A percentile compares a stretch with the other conserved stretches of the same genome.
Evolutionary conservation across 2,888 invertebrate genomes (phyloP).

Genomic region (Dicyrtoma fusca): DNA sequence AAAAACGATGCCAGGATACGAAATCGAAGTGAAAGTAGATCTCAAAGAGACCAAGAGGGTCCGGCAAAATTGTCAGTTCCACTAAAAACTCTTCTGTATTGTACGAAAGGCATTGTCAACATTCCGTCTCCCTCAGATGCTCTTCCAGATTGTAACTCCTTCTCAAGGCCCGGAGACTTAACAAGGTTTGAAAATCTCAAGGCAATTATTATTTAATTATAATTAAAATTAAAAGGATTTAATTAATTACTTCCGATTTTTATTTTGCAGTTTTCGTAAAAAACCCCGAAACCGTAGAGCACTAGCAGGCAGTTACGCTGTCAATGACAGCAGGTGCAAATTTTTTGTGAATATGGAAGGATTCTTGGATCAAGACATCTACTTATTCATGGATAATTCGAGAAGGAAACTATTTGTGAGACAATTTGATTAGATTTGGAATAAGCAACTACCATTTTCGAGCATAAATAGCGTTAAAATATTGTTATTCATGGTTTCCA

Average conservation of each 20-base stretch:
- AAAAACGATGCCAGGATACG: too few species aligned
- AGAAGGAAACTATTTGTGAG: constrained; percentile 18
- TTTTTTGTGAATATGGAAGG: constrained; percentile 22
- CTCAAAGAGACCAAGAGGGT: background rate
- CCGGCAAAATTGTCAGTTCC: too few species aligned
- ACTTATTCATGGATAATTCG: constrained; percentile 10
- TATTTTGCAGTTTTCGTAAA: too few species aligned
- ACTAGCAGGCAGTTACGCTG: too few species aligned
- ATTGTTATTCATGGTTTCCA: background rate
- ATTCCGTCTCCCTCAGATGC: constrained; percentile 10
- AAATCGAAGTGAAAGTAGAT: background rate
- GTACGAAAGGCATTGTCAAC: constrained; percentile 17
- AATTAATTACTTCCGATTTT: too few species aligned
- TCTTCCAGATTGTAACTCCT: constrained; percentile 18
- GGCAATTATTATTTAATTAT: too few species aligned
- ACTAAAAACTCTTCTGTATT: constrained; percentile 15
- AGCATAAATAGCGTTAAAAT: background rate
- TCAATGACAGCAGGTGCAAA: background rate
- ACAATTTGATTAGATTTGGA: background rate
- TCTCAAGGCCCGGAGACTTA: background rate
- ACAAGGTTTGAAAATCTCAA: too few species aligned
- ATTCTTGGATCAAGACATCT: constrained; percentile 23
- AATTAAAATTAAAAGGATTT: too few species aligned
- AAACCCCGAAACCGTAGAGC: too few species aligned
- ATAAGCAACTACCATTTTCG: too few species aligned